Base-by-base conservation (phyloP, 92 coral and sea anemone genomes). In the Paramuricea clavata region DNA sequence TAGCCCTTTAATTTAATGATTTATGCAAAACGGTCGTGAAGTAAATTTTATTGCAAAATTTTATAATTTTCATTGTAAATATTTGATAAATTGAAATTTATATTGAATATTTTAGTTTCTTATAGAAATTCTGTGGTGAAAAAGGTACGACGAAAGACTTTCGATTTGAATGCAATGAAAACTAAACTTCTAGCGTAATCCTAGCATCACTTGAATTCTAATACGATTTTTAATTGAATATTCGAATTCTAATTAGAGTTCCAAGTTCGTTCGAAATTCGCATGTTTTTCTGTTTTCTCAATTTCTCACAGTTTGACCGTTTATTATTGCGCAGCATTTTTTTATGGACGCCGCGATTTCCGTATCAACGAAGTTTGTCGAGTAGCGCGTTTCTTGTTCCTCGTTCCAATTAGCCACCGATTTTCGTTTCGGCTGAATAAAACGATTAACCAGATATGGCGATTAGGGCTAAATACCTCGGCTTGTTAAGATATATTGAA, bases 401-500 rank as follows among this genome's bases (percentile, higher is more conserved):
- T 65, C 41, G 39, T 65, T 65, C 39, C 39, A 65, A 30, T 6
- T 65, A 6, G 39, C 22, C 16, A 28, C 35, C 19, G 39, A 22
- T 31, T 22, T 30, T 65, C 39, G 36, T 39, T n/a, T n/a, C 12
- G 19, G 31, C 72, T 15, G 72, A 12, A n/a, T 28, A 65, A 65
- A 65, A 27, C 17, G n/a, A 65, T 30, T 12, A 65, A 28, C 19
- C 72, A 28, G 72, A 65, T 54, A 54, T 54, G 1, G 23, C 62
- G 6, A 54, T 50, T 50, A 50, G 34, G 34, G 10, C 33, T 27
- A 62, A 62, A 62, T 65, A 65, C 19, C 28, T 65, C 72, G 41
- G 81, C 54, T 74, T 49, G 31, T 76, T 76, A 41, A 23, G 23
- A 44, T 25, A 47, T 12, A 32, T 49, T 60, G 25, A 60, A 56